phyloP scores from a whole-genome alignment of 2,888 invertebrate species.

The Drosophila kokeensis region DNA sequence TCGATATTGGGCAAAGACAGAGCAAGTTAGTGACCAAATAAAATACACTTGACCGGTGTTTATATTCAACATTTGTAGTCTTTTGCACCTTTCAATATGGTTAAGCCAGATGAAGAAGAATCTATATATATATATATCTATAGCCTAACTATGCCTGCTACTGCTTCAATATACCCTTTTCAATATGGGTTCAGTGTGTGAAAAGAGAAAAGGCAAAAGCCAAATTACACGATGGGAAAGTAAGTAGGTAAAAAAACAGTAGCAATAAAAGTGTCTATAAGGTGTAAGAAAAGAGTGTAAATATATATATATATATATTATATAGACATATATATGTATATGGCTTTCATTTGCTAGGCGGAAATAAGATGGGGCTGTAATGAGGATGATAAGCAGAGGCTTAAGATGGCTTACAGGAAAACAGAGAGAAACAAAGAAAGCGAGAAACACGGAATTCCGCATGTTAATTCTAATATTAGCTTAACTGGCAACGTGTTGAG shows the following conservation, averaged over 20 bases:
- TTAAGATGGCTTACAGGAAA: background rate
- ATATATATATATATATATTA: background rate
- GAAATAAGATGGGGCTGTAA: constrained; percentile 17
- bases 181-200: background rate
- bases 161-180: background rate
- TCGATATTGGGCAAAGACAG: too few relatives aligned
- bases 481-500: constrained; percentile 26
- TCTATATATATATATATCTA: background rate
- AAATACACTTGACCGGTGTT: background rate
- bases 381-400: constrained; percentile 5
- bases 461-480: constrained; percentile 37
- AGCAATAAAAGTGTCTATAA: background rate
- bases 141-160: background rate
- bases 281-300: background rate
- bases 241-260: constrained; percentile 14
- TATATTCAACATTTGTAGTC: background rate
- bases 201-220: background rate
- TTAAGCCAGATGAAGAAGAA: background rate
- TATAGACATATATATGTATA: background rate
- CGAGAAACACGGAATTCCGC: constrained; percentile 31
- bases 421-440: background rate
- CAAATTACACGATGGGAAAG: constrained; percentile 42
- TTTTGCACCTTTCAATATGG: background rate
- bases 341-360: constrained; percentile 13
- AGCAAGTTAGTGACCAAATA: background rate